A percentile compares a stretch with the other conserved stretches of the same genome.
These are phyloP conservation scores for Oligia latruncula DNA, from an alignment of 2,888 invertebrate genomes.

Conservation along the genomic window DNA sequence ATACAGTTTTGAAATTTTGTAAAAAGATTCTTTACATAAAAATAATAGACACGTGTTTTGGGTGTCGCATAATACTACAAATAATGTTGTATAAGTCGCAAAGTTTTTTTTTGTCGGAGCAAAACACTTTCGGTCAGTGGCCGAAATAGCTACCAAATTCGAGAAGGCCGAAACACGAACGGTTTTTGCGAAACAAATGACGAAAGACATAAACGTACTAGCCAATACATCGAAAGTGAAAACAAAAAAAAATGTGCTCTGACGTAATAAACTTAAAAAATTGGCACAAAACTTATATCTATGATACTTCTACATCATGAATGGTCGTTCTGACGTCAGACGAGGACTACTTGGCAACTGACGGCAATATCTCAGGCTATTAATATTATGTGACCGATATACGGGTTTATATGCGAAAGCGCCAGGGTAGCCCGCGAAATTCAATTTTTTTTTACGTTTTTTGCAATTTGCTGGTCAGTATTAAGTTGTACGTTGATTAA, in stretches of 20 bases:
- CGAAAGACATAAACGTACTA: conserved; percentile 4
- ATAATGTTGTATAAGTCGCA: neutral
- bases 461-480: too few relatives aligned
- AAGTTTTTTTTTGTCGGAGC: neutral
- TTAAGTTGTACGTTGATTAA: too few relatives aligned
- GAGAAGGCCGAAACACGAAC: conserved; percentile 8
- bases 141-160: neutral
- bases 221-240: conserved; percentile 31
- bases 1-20: too few relatives aligned
- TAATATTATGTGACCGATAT: conserved; percentile 58
- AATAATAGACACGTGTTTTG: too few relatives aligned
- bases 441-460: too few relatives aligned
- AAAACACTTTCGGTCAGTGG: neutral
- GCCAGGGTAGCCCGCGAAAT: too few relatives aligned
- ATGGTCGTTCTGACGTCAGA: conserved; percentile 52
- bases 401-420: neutral
- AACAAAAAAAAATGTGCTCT: conserved; percentile 13
- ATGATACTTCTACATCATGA: conserved; percentile 16
- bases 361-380: conserved; percentile 32
- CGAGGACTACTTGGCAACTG: conserved; percentile 51
- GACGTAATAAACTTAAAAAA: conserved; percentile 7
- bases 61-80: too few relatives aligned
- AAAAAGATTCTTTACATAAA: too few relatives aligned
- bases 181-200: conserved; percentile 36
- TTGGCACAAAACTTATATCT: conserved; percentile 22